Percentiles rank a stretch among this genome's conserved stretches.
phyloP scores from a whole-genome alignment of 2,888 invertebrate species.

The Patella ulyssiponensis region DNA sequence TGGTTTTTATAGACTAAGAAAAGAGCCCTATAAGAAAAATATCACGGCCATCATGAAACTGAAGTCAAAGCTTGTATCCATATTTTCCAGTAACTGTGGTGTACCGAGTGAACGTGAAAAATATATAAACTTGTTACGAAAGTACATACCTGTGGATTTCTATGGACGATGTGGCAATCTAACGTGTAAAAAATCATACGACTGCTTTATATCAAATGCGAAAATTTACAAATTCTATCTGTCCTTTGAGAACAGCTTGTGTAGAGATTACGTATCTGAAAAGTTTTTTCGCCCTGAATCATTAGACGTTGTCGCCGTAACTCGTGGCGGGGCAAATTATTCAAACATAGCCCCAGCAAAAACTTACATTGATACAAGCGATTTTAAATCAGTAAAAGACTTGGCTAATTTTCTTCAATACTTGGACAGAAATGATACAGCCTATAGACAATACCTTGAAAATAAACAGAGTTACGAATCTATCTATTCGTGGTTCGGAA shows the following conservation, averaged over 20 bases:
- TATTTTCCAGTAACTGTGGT: slow-evolving; percentile 28
- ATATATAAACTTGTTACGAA: slow-evolving; percentile 24
- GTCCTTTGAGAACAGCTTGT: slow-evolving; percentile 37
- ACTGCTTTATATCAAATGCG: slow-evolving; percentile 9
- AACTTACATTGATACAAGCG: slow-evolving; percentile 18
- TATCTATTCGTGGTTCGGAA: no score
- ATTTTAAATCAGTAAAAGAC: slow-evolving; percentile 16
- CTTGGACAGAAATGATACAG: slow-evolving; percentile 10
- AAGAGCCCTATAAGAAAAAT: slow-evolving; percentile 10
- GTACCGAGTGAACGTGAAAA: slow-evolving; percentile 25
- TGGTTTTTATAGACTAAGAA: slow-evolving; percentile 15
- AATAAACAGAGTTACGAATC: no score
- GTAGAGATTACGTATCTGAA: slow-evolving; percentile 37
- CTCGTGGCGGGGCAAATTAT: slow-evolving; percentile 35
- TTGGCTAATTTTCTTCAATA: slow-evolving; percentile 21
- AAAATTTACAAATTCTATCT: slow-evolving; percentile 34
- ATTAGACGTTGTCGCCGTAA: slow-evolving; percentile 29
- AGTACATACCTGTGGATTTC: slow-evolving; percentile 27
- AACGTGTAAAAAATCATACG: background rate
- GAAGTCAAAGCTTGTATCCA: slow-evolving; percentile 28
- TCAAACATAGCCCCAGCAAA: slow-evolving; percentile 1
- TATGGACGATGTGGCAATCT: slow-evolving; percentile 32
- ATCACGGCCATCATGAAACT: slow-evolving; percentile 6
- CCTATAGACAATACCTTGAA: no score
- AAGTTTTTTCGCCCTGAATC: slow-evolving; percentile 25